Conservation (phyloP, 2,888 invertebrate species). For the Leucoma salicis region DNA sequence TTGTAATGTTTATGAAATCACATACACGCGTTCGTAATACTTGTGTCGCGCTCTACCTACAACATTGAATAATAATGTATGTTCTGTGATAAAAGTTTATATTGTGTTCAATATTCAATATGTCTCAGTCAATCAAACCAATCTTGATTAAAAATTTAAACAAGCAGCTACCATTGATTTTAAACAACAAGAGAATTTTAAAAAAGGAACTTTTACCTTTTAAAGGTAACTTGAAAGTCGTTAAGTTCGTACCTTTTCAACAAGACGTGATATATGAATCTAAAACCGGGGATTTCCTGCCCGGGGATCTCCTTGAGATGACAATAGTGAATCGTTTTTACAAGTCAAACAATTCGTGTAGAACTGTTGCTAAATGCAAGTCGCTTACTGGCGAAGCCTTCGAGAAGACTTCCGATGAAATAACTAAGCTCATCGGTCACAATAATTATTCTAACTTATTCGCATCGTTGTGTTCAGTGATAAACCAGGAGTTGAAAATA, state of each 20-base stretch:
- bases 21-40: background rate
- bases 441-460: constrained; percentile 57
- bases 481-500: constrained; percentile 56
- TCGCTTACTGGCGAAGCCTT: constrained; percentile 16
- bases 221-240: constrained; percentile 12
- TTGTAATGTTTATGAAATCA: background rate
- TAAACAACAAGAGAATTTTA: constrained; percentile 19
- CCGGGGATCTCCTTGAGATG: constrained; percentile 46
- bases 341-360: constrained; percentile 37
- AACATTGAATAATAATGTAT: background rate
- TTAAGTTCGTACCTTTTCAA: constrained; percentile 13
- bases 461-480: constrained; percentile 54
- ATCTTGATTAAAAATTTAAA: constrained; percentile 21
- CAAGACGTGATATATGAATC: constrained; percentile 27
- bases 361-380: constrained; percentile 49
- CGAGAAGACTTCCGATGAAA: constrained; percentile 52
- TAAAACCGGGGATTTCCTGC: constrained; percentile 43
- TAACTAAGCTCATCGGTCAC: constrained; percentile 59
- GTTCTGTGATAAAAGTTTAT: constrained; percentile 1
- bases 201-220: constrained; percentile 13
- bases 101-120: constrained; percentile 11
- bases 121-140: constrained; percentile 21
- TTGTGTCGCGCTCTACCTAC: background rate
- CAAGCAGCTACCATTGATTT: constrained; percentile 10
- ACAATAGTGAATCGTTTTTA: constrained; percentile 45